Evolutionary conservation across 2,797 vertebrate genomes (phyloP), one percentile per base, ranked within the genome.

Genomic region (Percopsis omiscomaycus): DNA sequence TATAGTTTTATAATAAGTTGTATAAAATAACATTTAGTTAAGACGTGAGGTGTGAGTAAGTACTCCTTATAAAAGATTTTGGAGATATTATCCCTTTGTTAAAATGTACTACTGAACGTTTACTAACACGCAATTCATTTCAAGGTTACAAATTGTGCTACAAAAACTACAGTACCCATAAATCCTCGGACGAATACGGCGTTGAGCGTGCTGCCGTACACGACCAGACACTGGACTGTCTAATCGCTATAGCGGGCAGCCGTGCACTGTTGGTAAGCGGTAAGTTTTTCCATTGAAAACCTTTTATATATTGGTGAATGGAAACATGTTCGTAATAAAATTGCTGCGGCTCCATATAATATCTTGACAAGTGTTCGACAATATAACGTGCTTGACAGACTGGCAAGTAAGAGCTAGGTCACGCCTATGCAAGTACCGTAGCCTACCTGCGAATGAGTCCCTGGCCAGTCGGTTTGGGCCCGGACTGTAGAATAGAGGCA

Each of bases 261-360:
- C 85, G 86, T 85, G 86, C 86, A 85, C 91, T 82, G 78, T 87
- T 82, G 88, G 86, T 77, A 65, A 83, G 84, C 74, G 86, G 93
- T 94, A 91, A 92, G 90, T 87, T 84, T 69, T 50, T 67, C 53
- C 61, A 3, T 55, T 16, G 15, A 4, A 53, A 29, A 14, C 46
- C 1, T 44, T 13, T 1, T 12, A 3, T 1, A 0, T 53, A 73
- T 59, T 27, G 71, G 58, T 88, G 84, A 89, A 86, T 84, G 78
- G 52, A 75, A 76, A 84, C 51, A 63, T 68, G 8, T 44, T 14
- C n/a, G 13, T 58, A 84, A 77, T 74, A 15, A 47, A 60, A 61
- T 52, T 28, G 42, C 37, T 42, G 14, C 3, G n/a, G 15, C 74
- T 69, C 61, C 29, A 61, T 66, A 0, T 54, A 50, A 48, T 15